Evolutionary conservation across 2,888 invertebrate species (phyloP), one percentile per base, ranked within the genome.

Genomic region (Bellardia pandia): DNA sequence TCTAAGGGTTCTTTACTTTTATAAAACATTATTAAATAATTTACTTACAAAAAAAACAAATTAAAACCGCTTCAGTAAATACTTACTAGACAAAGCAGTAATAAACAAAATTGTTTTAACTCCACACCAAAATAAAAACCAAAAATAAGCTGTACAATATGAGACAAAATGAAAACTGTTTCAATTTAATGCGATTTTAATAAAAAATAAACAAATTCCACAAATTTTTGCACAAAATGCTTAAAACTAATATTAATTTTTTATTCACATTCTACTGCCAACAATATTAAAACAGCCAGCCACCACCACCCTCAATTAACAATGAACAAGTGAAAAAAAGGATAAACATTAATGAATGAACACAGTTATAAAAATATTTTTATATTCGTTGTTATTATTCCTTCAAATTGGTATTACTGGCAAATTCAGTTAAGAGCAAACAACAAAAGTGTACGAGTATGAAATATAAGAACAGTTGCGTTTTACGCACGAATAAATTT

Each of bases 401-500:
- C 64, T 64, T 9, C 23, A 64, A 80, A 64, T 80, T 53, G 80
- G 33, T 53, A 80, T 72, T 72, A 72, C 80, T 80, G 62, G 71
- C 30, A 42, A 66, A 74, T 56, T 64, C 80, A 53, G 62, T 72
- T 64, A 74, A 66, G 56, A 74, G 4, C 2, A 53, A 51, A 48
- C 51, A 3, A 56, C 23, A 42, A 68, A n/a, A 62, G 53, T 62
- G 51, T 37, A 33, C 23, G 60, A 69, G 69, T 30, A 75, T 53
- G 9, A 64, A 74, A 13, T 58, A 48, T 75, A 82, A 69, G 69
- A 84, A 87, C 77, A n/a, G n/a, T n/a, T n/a, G 82, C 77, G 74
- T 86, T 89, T 89, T 88, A 89, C 89, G 88, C 89, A 88, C 88
- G 89, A 89, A 88, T 88, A 86, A 88, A 78, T 89, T 89, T 89